These are phyloP conservation scores for Papilio glaucus DNA, from an alignment of 1,140 invertebrate genomes.

Conservation along the genomic window DNA sequence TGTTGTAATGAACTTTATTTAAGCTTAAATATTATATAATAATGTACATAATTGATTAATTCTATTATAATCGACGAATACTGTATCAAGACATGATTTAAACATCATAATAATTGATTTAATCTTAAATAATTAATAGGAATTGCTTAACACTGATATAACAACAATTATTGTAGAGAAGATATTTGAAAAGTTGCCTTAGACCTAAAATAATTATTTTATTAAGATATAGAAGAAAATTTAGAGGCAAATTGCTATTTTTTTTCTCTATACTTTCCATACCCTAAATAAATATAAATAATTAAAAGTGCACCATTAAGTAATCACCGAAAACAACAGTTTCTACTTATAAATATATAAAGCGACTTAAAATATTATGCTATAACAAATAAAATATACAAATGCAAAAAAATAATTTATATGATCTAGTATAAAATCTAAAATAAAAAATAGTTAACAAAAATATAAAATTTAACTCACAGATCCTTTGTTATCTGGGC, in stretches of 20 bases:
- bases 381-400: slow-evolving; percentile 1
- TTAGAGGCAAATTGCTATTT: too few relatives aligned
- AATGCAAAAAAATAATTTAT: not conserved
- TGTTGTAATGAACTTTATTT: not conserved
- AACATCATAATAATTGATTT: not conserved
- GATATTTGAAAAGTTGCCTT: too few relatives aligned
- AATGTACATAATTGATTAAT: too few relatives aligned
- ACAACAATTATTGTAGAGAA: not conserved
- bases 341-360: not conserved
- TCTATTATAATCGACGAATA: not conserved
- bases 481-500: too few relatives aligned
- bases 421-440: not conserved
- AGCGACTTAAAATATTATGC: not conserved
- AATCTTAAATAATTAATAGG: not conserved
- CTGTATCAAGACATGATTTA: not conserved
- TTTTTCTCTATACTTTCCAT: too few relatives aligned
- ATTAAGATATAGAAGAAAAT: too few relatives aligned
- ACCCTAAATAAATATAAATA: too few relatives aligned
- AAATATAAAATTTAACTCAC: too few relatives aligned
- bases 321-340: not conserved
- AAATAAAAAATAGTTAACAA: not conserved
- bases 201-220: too few relatives aligned
- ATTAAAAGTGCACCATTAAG: too few relatives aligned
- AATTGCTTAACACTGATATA: slow-evolving; percentile 3
- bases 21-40: not conserved